Evolutionary conservation across 2,888 invertebrate genomes (phyloP).

Genomic region (Microctonus hyperodae): DNA sequence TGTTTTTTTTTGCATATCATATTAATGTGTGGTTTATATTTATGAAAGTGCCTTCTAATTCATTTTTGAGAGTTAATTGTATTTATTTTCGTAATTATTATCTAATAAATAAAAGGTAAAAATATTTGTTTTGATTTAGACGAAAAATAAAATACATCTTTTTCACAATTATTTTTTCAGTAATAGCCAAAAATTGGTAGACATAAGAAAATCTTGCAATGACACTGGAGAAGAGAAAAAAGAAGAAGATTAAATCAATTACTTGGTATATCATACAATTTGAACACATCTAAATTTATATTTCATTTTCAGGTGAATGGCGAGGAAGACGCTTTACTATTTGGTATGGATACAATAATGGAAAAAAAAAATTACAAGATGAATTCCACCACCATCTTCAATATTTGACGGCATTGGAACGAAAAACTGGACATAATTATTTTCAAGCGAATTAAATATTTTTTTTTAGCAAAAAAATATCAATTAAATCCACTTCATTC

Average conservation of each 20-base stretch:
- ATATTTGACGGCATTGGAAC: background rate
- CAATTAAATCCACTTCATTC: slow-evolving; percentile 5
- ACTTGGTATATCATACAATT: background rate
- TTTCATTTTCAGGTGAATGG: slow-evolving; percentile 38
- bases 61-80: background rate
- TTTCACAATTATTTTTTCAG: too few species aligned
- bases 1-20: too few species aligned
- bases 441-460: background rate
- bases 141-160: too few species aligned
- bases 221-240: background rate
- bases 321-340: background rate
- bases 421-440: slow-evolving; percentile 3
- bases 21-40: too few species aligned
- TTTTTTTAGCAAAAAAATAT: slow-evolving; percentile 3
- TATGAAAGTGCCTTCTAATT: background rate
- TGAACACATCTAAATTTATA: slow-evolving; percentile 40
- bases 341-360: background rate
- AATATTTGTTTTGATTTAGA: background rate
- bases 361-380: slow-evolving; percentile 1
- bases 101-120: background rate
- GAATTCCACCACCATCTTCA: background rate
- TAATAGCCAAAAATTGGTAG: too few species aligned
- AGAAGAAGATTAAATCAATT: background rate
- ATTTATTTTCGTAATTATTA: background rate
- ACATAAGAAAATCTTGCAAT: too few species aligned